These are phyloP conservation scores for Harpalus rufipes DNA, from an alignment of 2,888 invertebrate species.

Conservation along the genomic window DNA sequence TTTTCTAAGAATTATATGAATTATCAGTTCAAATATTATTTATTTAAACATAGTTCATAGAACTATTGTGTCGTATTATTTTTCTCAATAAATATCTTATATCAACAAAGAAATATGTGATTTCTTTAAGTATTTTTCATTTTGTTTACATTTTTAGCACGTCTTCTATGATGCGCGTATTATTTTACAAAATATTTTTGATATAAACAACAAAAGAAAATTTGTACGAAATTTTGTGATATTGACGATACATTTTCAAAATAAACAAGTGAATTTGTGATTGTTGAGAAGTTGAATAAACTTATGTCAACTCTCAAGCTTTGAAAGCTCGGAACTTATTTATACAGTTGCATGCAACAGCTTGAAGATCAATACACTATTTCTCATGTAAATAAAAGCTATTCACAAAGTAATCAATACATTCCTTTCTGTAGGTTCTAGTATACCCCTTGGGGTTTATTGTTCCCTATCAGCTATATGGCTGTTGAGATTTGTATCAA, in stretches of 20 bases:
- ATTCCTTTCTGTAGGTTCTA: not conserved
- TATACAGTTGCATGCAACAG: slow-evolving; percentile 45
- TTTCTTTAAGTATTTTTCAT: not conserved
- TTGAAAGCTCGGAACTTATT: slow-evolving; percentile 8
- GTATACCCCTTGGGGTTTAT: not conserved
- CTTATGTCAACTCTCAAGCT: not conserved
- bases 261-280: not conserved
- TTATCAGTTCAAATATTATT: too few species aligned
- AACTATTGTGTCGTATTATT: too few species aligned
- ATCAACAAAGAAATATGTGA: too few species aligned
- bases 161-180: not conserved
- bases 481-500: not conserved
- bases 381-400: slow-evolving; percentile 15
- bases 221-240: not conserved
- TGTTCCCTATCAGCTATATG: not conserved
- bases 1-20: too few species aligned
- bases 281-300: slow-evolving; percentile 6
- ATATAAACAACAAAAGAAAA: not conserved
- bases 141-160: not conserved
- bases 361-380: slow-evolving; percentile 19
- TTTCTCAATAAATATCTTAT: too few species aligned
- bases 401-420: slow-evolving; percentile 31
- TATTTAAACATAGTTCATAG: too few species aligned
- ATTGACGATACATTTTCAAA: not conserved
- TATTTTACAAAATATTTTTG: not conserved